A percentile compares a stretch with the other conserved stretches of the same genome.
Evolutionary conservation across 2,797 vertebrate species (phyloP).

Genomic region (Loriculus beryllinus): DNA sequence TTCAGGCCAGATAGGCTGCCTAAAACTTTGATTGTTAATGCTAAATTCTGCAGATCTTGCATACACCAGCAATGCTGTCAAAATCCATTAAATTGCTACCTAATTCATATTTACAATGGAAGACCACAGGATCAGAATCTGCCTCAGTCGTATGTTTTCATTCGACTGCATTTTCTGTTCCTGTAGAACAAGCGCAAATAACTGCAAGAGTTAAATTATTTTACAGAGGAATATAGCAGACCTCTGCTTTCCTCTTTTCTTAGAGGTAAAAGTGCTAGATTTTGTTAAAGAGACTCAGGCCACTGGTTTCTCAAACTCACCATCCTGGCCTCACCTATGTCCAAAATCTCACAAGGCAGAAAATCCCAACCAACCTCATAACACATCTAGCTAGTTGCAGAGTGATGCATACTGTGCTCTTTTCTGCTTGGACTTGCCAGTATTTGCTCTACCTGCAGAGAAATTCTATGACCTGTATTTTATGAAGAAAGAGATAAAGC

Average conservation of each 20-base stretch:
- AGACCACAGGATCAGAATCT: neutral
- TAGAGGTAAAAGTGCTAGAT: neutral
- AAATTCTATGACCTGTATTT: conserved; percentile 24
- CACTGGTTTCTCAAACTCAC: neutral
- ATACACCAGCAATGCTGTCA: neutral
- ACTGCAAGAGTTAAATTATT: neutral
- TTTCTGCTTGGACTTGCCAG: neutral
- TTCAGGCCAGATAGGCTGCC: neutral
- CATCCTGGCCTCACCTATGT: neutral
- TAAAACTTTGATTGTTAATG: neutral
- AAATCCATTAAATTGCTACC: neutral
- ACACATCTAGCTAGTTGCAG: neutral
- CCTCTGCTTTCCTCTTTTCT: neutral
- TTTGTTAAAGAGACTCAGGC: neutral
- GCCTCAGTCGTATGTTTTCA: neutral
- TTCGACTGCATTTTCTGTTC: neutral
- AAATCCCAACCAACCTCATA: neutral
- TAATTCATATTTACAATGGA: neutral
- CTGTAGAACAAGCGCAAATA: neutral
- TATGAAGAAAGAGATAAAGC: neutral
- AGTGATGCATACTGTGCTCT: accelerated
- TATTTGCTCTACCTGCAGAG: conserved; percentile 20
- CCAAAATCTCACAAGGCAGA: neutral
- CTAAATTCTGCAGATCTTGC: neutral
- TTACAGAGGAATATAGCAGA: neutral